Base-by-base conservation (phyloP, 2,113 vertebrate genomes). In the Prunella himalayana region DNA sequence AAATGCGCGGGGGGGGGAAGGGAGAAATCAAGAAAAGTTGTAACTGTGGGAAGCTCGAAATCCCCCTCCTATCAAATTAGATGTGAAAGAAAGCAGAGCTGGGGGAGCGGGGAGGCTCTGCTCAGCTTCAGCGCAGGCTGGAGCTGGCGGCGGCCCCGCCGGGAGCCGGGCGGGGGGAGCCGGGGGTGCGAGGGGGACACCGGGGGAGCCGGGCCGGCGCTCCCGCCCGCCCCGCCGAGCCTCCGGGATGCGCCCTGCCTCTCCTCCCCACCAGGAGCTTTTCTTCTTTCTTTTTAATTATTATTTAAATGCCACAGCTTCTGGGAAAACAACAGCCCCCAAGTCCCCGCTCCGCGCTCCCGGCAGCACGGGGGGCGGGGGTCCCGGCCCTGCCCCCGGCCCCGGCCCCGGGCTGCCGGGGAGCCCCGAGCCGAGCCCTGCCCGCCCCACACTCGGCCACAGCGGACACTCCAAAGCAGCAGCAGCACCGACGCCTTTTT, bases 31-130 rank as follows among this genome's bases (percentile, higher is more conserved):
- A 95, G 93, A 81, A 94, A 96, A 96, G 94, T 95, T 94, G 94
- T 91, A 95, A 92, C 78, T 82, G 66, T 69, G 90, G 93, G 89
- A 84, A 95, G 95, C 87, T 87, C 69, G 87, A 81, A 94, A 92
- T 83, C 82, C 85, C 85, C 80, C 83, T 88, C 91, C 96, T 93
- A 96, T 94, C 94, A 93, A 95, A 95, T 95, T 90, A 86, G 92
- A 88, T 31, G 87, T 94, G 95, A 95, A 95, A 95, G 93, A 94
- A 96, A 97, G 61, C 95, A 95, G 85, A 96, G 68, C 94, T 87
- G 72, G 73, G 95, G 86, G 90, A 84, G 91, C 70, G 66, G 86
- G 86, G 54, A 81, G 93, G 84, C 42, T 95, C 94, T 95, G 94
- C 92, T 94, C 94, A 92, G 78, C 54, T 16, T 92, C 96, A 94